Evolutionary conservation across 92 coral and sea anemone species (phyloP).

Genomic region (Phymanthus crucifer): DNA sequence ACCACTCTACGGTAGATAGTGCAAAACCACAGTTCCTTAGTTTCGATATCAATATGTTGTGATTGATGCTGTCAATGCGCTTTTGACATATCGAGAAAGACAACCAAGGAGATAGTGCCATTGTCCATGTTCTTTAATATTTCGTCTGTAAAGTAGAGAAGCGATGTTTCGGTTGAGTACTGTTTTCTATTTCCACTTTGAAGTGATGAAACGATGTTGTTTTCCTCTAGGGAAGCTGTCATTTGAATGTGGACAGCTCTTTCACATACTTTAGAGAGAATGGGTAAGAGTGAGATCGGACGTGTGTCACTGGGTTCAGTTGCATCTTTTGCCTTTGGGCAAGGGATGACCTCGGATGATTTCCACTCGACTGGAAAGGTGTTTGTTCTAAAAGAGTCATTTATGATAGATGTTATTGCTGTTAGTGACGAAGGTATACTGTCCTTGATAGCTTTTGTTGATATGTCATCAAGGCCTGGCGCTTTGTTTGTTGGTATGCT

Average conservation of each 20-base stretch:
- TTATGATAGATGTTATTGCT: too few species aligned
- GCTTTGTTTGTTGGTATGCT: too few species aligned
- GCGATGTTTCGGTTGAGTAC: constrained; percentile 43
- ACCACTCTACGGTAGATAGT: neutral
- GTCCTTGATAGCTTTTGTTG: too few species aligned
- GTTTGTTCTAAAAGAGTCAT: too few species aligned
- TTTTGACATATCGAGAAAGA: neutral
- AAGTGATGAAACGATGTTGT: constrained; percentile 14
- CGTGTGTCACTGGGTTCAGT: constrained; percentile 46
- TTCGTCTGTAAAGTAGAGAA: constrained; percentile 39
- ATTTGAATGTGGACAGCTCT: constrained; percentile 38
- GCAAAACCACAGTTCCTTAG: neutral
- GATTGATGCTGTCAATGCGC: neutral
- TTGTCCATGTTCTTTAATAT: constrained; percentile 40
- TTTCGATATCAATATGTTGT: neutral
- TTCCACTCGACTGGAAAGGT: constrained; percentile 21
- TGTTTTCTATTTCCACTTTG: constrained; percentile 56
- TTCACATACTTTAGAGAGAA: constrained; percentile 44
- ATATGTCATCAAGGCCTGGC: constrained; percentile 20
- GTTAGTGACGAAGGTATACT: too few species aligned
- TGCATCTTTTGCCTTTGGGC: constrained; percentile 10
- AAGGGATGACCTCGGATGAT: constrained; percentile 39
- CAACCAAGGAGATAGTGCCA: neutral
- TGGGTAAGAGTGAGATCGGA: constrained; percentile 45
- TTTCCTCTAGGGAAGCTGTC: neutral